Evolutionary conservation across 2,797 vertebrate species (phyloP), one percentile per base, ranked within the genome.

Genomic region (Sus cebifrons): DNA sequence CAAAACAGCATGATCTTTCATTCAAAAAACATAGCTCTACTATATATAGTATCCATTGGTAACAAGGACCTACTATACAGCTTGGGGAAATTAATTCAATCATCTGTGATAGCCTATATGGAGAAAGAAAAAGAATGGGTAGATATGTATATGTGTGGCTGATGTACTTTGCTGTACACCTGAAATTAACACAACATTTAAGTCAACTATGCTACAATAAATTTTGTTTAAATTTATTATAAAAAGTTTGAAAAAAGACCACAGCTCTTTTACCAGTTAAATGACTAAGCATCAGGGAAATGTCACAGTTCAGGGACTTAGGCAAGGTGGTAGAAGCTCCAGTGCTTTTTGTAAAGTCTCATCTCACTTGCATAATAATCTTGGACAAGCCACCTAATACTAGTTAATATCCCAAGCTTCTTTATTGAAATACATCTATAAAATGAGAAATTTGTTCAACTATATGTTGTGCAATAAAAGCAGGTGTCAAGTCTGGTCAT

Each of bases 281-380:
- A 85, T 70, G 86, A 96, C 84, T 68, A 91, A 97, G 20, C 15
- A 29, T 62, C 17, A 81, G 64, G 14, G 27, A 86, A 86, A 77
- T 40, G 2, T 21, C 40, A 86, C 12, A 8, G 16, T 62, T 89
- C 73, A 60, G 15, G 29, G 21, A 64, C n/a, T 82, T 56, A 36
- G 9, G 23, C 44, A 84, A 68, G 54, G 8, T 27, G 64, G 3
- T 40, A 60, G 82, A 62, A 73, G 16, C 54, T 86, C 9, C 10
- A 27, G 18, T 6, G 1, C 13, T 54, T 25, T 60, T 67, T 32
- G 17, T 54, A 23, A 74, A 67, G 74, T 54, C 29, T 70, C 18
- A 36, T 54, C 32, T 67, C 25, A 60, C 21, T n/a, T 87, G 23
- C 13, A 94, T 1, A 79, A 89, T 91, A 62, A 84, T 60, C 27